Percentiles rank a stretch among this genome's conserved stretches.
Evolutionary conservation across 2,797 vertebrate species (phyloP).

Genomic region (Trachurus trachurus): DNA sequence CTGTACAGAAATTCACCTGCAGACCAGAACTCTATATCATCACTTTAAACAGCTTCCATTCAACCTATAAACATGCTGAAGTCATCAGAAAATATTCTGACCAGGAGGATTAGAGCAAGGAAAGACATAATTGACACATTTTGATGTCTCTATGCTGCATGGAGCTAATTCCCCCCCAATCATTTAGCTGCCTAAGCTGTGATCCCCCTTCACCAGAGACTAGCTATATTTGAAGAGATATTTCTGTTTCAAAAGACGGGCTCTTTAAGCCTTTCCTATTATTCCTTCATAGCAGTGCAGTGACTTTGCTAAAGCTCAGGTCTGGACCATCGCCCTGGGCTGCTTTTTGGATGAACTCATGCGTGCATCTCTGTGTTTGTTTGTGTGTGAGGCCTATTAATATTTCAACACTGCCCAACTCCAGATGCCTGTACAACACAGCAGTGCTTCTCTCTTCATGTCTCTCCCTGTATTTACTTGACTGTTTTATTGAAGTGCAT

Average conservation of each 20-base stretch:
- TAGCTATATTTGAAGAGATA: slow-evolving; percentile 71
- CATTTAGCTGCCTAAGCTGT: slow-evolving; percentile 72
- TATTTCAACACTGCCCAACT: slow-evolving; percentile 85
- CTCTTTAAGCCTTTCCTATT: slow-evolving; percentile 70
- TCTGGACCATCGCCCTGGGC: slow-evolving; percentile 83
- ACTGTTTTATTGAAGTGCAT: slow-evolving; percentile 84
- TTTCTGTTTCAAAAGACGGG: slow-evolving; percentile 70
- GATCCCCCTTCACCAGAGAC: slow-evolving; percentile 74
- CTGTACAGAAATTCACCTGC: slow-evolving; percentile 65
- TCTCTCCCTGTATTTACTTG: slow-evolving; percentile 80
- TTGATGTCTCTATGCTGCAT: slow-evolving; percentile 71
- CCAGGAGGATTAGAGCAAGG: slow-evolving; percentile 64
- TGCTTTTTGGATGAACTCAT: slow-evolving; percentile 84
- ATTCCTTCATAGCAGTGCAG: slow-evolving; percentile 74
- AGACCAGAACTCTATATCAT: slow-evolving; percentile 62
- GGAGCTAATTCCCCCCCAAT: slow-evolving; percentile 75
- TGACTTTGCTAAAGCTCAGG: slow-evolving; percentile 79
- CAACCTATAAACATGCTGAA: slow-evolving; percentile 63
- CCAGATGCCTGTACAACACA: slow-evolving; percentile 83
- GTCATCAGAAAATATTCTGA: slow-evolving; percentile 68
- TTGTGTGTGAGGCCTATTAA: slow-evolving; percentile 87
- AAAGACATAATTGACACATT: slow-evolving; percentile 77
- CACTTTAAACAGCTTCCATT: slow-evolving; percentile 62
- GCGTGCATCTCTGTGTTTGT: slow-evolving; percentile 84
- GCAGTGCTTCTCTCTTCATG: slow-evolving; percentile 78